A percentile compares a stretch with the other conserved stretches of the same genome.
These are phyloP conservation scores for Somateria mollissima DNA, from an alignment of 2,797 vertebrate genomes.

Conservation along the genomic window DNA sequence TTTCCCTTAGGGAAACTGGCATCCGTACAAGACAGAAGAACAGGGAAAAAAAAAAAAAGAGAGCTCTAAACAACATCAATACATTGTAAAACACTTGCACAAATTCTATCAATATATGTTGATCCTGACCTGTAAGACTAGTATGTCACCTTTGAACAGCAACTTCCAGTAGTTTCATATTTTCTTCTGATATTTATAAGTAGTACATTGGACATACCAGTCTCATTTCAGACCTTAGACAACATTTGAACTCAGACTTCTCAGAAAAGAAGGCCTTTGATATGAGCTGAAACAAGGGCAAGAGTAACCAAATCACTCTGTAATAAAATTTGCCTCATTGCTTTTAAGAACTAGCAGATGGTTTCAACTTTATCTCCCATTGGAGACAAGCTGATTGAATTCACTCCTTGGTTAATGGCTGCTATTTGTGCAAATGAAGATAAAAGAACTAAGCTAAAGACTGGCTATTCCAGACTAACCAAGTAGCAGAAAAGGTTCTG, in stretches of 20 bases:
- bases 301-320: slow-evolving; percentile 56
- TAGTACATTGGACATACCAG: neutral
- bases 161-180: neutral
- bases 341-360: slow-evolving; percentile 72
- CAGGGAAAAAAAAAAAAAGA: neutral
- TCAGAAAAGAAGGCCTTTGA: neutral
- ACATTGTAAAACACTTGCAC: neutral
- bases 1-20: neutral
- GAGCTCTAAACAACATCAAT: neutral
- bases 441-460: slow-evolving; percentile 52
- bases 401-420: slow-evolving; percentile 57
- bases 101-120: neutral
- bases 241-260: neutral
- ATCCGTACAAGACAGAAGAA: neutral
- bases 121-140: neutral
- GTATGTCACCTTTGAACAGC: neutral
- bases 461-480: neutral
- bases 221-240: neutral
- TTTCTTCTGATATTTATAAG: neutral
- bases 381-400: slow-evolving; percentile 70
- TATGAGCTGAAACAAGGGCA: slow-evolving; percentile 53
- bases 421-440: slow-evolving; percentile 69
- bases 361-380: slow-evolving; percentile 70
- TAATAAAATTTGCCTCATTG: slow-evolving; percentile 73
- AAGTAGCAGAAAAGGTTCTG: slow-evolving; percentile 16